phyloP scores from a whole-genome alignment of 2,113 vertebrate species.

The Pogona vitticeps region DNA sequence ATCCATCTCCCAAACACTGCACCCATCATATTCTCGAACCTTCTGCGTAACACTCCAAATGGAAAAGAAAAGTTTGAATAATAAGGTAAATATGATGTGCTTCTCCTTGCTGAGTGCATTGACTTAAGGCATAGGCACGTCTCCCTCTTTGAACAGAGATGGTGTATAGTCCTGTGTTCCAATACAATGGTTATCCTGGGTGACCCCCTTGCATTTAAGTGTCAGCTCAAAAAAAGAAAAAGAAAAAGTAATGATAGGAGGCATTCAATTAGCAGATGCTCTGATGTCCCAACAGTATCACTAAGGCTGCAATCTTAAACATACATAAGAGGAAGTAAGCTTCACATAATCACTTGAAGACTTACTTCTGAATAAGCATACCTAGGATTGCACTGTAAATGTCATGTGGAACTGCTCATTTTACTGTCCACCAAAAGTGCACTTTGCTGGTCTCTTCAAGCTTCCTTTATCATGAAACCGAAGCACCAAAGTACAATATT shows the following conservation, averaged over 20 bases:
- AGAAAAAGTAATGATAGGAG: conserved; percentile 54
- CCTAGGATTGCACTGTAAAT: background rate
- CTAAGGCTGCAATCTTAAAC: conserved; percentile 2
- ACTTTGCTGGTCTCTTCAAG: conserved; percentile 22
- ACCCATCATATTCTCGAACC: conserved; percentile 36
- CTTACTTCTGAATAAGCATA: conserved; percentile 10
- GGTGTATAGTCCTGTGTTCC: conserved; percentile 81
- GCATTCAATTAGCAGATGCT: conserved; percentile 57
- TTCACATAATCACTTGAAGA: background rate
- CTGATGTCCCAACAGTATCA: background rate
- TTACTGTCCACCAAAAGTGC: conserved; percentile 27
- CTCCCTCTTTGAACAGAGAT: conserved; percentile 93
- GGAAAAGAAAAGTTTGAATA: conserved; percentile 68
- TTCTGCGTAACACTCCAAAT: conserved; percentile 63
- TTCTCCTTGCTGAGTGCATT: conserved; percentile 97
- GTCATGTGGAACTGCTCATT: conserved; percentile 13
- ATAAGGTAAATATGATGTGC: conserved; percentile 89
- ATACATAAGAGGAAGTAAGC: background rate
- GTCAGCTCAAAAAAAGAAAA: conserved; percentile 53
- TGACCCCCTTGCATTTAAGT: conserved; percentile 80
- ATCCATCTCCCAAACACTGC: conserved; percentile 30
- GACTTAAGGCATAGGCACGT: conserved; percentile 98
- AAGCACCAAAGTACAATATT: conserved; percentile 6
- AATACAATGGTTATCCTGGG: conserved; percentile 86
- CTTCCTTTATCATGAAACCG: conserved; percentile 43